phyloP scores from a whole-genome alignment of 2,113 vertebrate species.

The Butorides virescens region DNA sequence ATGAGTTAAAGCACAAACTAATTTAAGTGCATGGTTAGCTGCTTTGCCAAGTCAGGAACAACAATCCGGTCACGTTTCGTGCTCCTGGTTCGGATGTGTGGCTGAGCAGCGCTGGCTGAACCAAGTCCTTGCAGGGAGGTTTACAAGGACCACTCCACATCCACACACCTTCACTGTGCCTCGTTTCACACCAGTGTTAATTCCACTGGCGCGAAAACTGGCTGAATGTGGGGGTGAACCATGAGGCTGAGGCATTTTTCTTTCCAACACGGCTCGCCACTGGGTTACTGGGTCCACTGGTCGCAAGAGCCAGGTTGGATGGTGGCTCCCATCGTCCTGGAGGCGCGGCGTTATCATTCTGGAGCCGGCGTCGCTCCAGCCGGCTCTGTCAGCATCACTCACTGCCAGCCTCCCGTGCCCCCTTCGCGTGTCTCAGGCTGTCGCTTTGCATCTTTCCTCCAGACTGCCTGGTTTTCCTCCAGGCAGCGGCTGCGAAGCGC shows the following conservation, averaged over 20 bases:
- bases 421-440: background rate
- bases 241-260: background rate
- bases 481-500: background rate
- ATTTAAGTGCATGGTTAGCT: background rate
- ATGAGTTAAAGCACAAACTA: background rate
- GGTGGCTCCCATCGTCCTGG: background rate
- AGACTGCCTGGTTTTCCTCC: background rate
- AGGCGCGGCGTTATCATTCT: background rate
- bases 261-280: background rate
- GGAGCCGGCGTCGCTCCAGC: fast-evolving
- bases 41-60: background rate
- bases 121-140: background rate
- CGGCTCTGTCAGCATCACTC: background rate
- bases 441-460: background rate
- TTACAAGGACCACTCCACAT: background rate
- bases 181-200: fast-evolving
- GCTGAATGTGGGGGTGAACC: background rate
- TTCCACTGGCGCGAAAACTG: background rate
- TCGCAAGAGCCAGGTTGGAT: background rate
- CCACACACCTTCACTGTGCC: fast-evolving
- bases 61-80: background rate
- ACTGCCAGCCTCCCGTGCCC: fast-evolving
- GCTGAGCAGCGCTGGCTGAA: background rate
- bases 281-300: background rate
- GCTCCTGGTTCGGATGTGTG: background rate